phyloP scores from a whole-genome alignment of 2,797 vertebrate species.

The Steatocranus sp. region DNA sequence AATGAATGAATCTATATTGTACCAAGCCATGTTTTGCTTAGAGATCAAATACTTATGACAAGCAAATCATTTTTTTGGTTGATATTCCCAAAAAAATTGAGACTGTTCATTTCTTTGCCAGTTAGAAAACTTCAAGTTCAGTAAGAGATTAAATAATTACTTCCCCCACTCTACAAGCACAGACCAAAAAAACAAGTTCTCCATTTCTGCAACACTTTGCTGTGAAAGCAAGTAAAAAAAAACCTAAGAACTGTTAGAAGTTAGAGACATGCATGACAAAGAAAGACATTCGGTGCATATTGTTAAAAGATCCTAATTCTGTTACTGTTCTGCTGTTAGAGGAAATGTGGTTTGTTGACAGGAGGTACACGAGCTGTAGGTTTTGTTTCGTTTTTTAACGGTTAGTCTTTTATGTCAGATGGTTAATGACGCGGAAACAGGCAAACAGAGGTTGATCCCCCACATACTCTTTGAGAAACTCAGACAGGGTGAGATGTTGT shows the following conservation, averaged over 20 bases:
- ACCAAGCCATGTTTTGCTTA: not conserved
- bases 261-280: not conserved
- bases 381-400: not conserved
- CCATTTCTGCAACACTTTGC: not conserved
- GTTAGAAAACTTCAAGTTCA: not conserved
- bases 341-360: not conserved
- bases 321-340: not conserved
- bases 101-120: not conserved
- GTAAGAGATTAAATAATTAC: not conserved
- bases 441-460: not conserved
- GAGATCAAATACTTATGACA: not conserved
- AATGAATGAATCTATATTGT: not conserved
- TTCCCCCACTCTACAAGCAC: not conserved
- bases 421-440: not conserved
- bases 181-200: not conserved
- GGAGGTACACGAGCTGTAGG: not conserved
- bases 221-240: slow-evolving; percentile 12
- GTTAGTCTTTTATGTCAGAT: not conserved
- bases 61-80: not conserved
- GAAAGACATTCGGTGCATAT: not conserved
- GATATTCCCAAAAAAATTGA: not conserved
- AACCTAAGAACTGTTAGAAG: not conserved
- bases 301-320: not conserved
- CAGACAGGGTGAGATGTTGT: slow-evolving; percentile 81
- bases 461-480: slow-evolving; percentile 87